These are phyloP conservation scores for Neodiprion pinetum DNA, from an alignment of 1,140 invertebrate species.

Conservation along the genomic window DNA sequence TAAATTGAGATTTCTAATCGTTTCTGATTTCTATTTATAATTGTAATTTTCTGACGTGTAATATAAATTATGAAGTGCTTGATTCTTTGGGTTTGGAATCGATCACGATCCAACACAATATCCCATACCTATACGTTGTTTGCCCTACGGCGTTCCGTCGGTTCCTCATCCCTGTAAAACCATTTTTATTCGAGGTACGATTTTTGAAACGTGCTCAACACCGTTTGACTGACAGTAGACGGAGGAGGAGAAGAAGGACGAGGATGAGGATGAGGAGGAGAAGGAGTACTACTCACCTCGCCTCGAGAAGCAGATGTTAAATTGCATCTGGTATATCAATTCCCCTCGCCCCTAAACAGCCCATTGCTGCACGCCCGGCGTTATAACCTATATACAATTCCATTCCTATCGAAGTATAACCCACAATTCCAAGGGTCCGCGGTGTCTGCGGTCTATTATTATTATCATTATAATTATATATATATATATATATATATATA, in stretches of 20 bases:
- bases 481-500: neutral
- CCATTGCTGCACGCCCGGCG: neutral
- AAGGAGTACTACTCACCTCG: neutral
- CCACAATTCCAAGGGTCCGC: neutral
- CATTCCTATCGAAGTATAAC: neutral
- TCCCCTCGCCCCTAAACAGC: neutral
- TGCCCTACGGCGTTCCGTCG: no score
- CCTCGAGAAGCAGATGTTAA: slow-evolving; percentile 1
- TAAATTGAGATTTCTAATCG: no score
- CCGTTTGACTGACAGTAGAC: neutral
- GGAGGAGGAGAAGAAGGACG: neutral
- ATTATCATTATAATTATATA: neutral
- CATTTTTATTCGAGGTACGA: no score
- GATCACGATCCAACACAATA: no score
- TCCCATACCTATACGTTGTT: no score
- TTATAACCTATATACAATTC: neutral
- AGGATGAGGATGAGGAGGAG: no score
- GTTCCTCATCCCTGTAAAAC: no score
- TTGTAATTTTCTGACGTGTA: no score
- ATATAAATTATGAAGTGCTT: no score
- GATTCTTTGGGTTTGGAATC: no score
- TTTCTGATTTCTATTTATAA: no score
- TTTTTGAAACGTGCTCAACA: no score
- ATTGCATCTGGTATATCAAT: slow-evolving; percentile 4
- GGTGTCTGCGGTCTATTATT: slow-evolving; percentile 5